Evolutionary conservation across 2,797 vertebrate genomes (phyloP).

Genomic region (Neopelma chrysocephalum): DNA sequence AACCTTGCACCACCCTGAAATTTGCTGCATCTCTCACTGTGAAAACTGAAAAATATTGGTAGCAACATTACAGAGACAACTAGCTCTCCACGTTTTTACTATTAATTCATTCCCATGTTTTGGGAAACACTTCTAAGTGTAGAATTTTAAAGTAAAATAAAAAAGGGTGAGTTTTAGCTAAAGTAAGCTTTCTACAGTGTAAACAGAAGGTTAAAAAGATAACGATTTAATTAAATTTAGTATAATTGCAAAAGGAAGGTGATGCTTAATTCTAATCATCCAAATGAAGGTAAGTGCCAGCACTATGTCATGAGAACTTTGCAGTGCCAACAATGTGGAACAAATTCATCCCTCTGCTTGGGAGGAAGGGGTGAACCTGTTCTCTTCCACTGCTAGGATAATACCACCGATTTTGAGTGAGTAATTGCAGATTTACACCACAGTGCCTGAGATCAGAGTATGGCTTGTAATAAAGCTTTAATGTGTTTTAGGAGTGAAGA

Average conservation of each 20-base stretch:
- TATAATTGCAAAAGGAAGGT: neutral
- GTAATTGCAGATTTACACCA: neutral
- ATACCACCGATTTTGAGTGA: neutral
- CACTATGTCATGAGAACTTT: neutral
- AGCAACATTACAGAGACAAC: neutral
- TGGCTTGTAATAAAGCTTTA: neutral
- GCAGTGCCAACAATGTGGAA: neutral
- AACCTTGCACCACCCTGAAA: neutral
- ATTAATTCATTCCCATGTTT: neutral
- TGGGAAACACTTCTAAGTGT: neutral
- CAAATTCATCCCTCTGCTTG: neutral
- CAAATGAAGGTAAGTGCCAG: neutral
- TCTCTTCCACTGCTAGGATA: neutral
- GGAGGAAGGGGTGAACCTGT: neutral
- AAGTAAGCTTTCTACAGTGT: neutral
- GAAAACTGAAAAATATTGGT: neutral
- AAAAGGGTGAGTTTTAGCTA: neutral
- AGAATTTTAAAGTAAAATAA: neutral
- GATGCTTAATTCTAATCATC: conserved; percentile 22
- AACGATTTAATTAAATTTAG: conserved; percentile 6
- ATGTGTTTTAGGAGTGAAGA: neutral
- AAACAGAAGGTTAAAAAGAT: conserved; percentile 12
- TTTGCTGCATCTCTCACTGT: neutral
- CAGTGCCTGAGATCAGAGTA: neutral
- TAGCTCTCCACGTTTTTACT: neutral